phyloP scores from a whole-genome alignment of 2,888 invertebrate species.

The Desoria tigrina region DNA sequence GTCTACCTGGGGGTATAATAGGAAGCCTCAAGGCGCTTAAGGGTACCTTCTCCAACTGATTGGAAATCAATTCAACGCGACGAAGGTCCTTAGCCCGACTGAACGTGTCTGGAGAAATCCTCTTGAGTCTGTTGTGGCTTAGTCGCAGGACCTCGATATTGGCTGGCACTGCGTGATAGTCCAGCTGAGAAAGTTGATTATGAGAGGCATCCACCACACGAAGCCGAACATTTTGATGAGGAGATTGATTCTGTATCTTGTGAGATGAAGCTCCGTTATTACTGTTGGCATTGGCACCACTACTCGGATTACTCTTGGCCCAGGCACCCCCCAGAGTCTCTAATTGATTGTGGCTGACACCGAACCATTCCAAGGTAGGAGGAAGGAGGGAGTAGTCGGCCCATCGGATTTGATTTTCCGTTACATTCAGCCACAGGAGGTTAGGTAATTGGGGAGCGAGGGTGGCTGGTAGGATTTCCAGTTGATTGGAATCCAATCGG shows the following conservation, averaged over 20 bases:
- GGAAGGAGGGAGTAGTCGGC: slow-evolving; percentile 81
- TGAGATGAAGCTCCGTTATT: background rate
- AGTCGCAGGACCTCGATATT: slow-evolving; percentile 56
- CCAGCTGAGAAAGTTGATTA: slow-evolving; percentile 55
- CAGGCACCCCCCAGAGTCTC: slow-evolving; percentile 54
- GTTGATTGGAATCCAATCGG: slow-evolving; percentile 74
- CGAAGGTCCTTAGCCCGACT: slow-evolving; percentile 62
- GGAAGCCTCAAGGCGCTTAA: slow-evolving; percentile 71
- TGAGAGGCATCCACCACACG: slow-evolving; percentile 54
- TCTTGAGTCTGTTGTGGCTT: slow-evolving; percentile 75
- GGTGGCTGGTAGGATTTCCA: slow-evolving; percentile 64
- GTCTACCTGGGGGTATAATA: slow-evolving; percentile 66
- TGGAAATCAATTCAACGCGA: slow-evolving; percentile 75
- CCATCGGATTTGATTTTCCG: slow-evolving; percentile 74
- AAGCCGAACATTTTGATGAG: slow-evolving; percentile 47
- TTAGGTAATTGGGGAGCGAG: slow-evolving; percentile 59
- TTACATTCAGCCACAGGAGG: slow-evolving; percentile 78
- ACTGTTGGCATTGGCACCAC: slow-evolving; percentile 43
- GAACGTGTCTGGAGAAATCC: slow-evolving; percentile 61
- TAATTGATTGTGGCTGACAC: slow-evolving; percentile 78
- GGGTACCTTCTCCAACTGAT: slow-evolving; percentile 72
- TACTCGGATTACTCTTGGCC: slow-evolving; percentile 53
- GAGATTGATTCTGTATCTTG: slow-evolving; percentile 5
- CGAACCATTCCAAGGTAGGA: slow-evolving; percentile 73
- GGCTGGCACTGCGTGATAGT: slow-evolving; percentile 55